These are phyloP conservation scores for Oryzias curvinotus DNA, from an alignment of 2,113 vertebrate species.

Conservation along the genomic window DNA sequence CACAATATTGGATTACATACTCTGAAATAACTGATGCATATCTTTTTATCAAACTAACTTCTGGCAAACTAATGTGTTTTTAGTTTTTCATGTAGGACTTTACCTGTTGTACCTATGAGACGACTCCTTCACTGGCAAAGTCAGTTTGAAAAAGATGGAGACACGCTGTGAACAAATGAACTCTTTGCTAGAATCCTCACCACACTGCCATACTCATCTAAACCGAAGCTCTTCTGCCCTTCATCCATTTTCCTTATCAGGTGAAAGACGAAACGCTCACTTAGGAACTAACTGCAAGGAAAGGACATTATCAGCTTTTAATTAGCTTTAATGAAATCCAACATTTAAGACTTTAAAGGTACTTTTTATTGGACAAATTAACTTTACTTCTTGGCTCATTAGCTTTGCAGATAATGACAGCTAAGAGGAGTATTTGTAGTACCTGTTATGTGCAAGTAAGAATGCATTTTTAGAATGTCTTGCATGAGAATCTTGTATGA, in stretches of 20 bases:
- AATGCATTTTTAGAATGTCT: neutral
- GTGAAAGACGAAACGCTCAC: slow-evolving; percentile 10
- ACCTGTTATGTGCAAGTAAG: neutral
- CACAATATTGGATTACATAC: too few relatives aligned
- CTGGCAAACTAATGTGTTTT: too few relatives aligned
- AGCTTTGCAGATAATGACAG: slow-evolving; percentile 21
- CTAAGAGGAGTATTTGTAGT: neutral
- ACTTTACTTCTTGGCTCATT: slow-evolving; percentile 5
- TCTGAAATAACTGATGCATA: too few relatives aligned
- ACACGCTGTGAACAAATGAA: slow-evolving; percentile 21
- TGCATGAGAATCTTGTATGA: slow-evolving; percentile 25
- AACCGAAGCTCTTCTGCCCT: slow-evolving; percentile 27
- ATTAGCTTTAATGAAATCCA: slow-evolving; percentile 35
- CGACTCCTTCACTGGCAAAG: neutral
- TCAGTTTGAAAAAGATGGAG: slow-evolving; percentile 1
- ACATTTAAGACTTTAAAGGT: slow-evolving; percentile 10
- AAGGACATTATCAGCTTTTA: slow-evolving; percentile 43
- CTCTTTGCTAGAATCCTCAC: slow-evolving; percentile 26
- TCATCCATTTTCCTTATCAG: slow-evolving; percentile 9
- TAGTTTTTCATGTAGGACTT: too few relatives aligned
- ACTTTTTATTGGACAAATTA: slow-evolving; percentile 23
- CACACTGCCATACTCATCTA: slow-evolving; percentile 5
- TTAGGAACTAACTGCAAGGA: slow-evolving; percentile 6
- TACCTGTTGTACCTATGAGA: neutral
- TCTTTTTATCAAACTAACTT: too few relatives aligned